A percentile compares a stretch with the other conserved stretches of the same genome.
phyloP scores from a whole-genome alignment of 2,797 vertebrate species.

The Oryzias dopingdopingensis region DNA sequence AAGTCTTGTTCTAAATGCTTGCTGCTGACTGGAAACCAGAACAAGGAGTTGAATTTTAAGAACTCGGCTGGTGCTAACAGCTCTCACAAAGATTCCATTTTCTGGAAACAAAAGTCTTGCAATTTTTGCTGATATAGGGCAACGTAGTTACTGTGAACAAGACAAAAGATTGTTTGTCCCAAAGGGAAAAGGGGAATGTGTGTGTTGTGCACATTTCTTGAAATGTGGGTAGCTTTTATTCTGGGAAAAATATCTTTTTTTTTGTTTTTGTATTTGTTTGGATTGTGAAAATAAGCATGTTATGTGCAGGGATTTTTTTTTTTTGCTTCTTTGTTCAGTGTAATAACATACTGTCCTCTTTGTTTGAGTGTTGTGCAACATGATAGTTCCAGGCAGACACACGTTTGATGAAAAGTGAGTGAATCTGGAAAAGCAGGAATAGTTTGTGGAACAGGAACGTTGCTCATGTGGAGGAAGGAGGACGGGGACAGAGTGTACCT shows the following conservation, averaged over 20 bases:
- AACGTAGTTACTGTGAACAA: conserved; percentile 32
- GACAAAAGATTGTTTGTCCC: conserved; percentile 59
- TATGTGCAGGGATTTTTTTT: conserved; percentile 1
- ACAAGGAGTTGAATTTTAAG: conserved; percentile 19
- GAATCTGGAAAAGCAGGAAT: conserved; percentile 11
- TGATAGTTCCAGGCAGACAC: conserved; percentile 6
- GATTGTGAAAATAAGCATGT: conserved; percentile 36
- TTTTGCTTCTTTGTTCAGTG: conserved; percentile 7
- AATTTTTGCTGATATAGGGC: conserved; percentile 38
- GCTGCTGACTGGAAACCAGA: conserved; percentile 25
- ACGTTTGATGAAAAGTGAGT: conserved; percentile 12
- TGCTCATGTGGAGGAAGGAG: conserved; percentile 57
- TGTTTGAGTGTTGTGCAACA: conserved; percentile 2
- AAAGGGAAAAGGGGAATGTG: conserved; percentile 47
- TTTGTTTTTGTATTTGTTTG: conserved; percentile 9
- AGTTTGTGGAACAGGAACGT: conserved; percentile 35
- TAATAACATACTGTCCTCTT: conserved; percentile 10
- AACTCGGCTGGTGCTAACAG: conserved; percentile 9
- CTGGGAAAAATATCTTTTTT: conserved; percentile 47
- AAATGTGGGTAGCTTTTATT: conserved; percentile 58
- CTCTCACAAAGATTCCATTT: conserved; percentile 42
- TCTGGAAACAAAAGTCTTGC: conserved; percentile 36
- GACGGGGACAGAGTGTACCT: conserved; percentile 55
- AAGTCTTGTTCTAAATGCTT: conserved; percentile 3
- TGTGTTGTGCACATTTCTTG: conserved; percentile 50